Evolutionary conservation across 92 coral and sea anemone genomes (phyloP).

Genomic region (Virgularia gustaviana): DNA sequence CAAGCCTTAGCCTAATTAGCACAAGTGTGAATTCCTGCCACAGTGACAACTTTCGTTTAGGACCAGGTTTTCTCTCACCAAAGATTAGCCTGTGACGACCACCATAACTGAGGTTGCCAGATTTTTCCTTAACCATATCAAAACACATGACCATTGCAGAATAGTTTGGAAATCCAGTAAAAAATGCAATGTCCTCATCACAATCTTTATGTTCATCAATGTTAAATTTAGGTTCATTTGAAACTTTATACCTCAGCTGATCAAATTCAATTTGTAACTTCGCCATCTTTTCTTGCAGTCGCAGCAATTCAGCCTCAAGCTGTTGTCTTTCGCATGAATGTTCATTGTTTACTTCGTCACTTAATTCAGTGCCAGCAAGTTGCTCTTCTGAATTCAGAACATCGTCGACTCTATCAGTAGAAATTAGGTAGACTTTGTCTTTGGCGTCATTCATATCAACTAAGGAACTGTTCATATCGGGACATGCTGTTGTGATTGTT

Average conservation of each 20-base stretch:
- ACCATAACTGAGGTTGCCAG: slow-evolving; percentile 10
- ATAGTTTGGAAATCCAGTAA: slow-evolving; percentile 9
- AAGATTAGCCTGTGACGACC: neutral
- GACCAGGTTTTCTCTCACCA: neutral
- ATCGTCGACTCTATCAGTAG: neutral
- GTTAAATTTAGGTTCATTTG: slow-evolving; percentile 13
- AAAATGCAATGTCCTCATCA: slow-evolving; percentile 6
- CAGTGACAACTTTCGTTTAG: neutral
- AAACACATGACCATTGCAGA: neutral
- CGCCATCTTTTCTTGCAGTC: neutral
- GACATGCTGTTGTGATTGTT: too few relatives aligned
- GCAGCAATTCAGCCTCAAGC: neutral
- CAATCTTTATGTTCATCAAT: slow-evolving; percentile 31
- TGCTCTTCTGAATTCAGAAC: neutral
- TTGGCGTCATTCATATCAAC: neutral
- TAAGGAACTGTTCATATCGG: too few relatives aligned
- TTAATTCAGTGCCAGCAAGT: neutral
- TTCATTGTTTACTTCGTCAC: neutral
- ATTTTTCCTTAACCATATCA: slow-evolving; percentile 1
- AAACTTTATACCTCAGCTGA: neutral
- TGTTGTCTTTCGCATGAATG: neutral
- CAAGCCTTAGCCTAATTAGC: slow-evolving; percentile 1
- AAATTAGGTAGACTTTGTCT: neutral
- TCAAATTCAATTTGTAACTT: slow-evolving; percentile 7
- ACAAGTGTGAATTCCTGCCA: slow-evolving; percentile 23